A percentile compares a stretch with the other conserved stretches of the same genome.
Evolutionary conservation across 1,140 invertebrate species (phyloP).

Genomic region (Gryon sp.): DNA sequence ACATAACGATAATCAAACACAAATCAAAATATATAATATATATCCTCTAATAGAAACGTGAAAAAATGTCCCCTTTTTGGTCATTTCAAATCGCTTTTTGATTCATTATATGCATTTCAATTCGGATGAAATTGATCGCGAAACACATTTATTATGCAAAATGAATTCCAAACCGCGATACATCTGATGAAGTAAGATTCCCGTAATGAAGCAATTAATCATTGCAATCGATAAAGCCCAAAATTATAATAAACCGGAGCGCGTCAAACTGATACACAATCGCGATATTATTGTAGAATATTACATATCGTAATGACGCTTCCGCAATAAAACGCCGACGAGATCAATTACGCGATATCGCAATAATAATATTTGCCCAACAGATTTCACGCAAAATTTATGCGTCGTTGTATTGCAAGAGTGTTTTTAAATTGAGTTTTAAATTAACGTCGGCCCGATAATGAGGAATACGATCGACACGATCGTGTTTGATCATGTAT

Average conservation of each 20-base stretch:
- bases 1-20: no score
- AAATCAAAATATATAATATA: no score
- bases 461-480: slow-evolving; percentile 38
- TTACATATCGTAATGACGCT: slow-evolving; percentile 50
- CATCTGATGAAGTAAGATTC: slow-evolving; percentile 61
- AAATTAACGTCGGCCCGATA: slow-evolving; percentile 50
- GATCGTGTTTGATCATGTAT: slow-evolving; percentile 49
- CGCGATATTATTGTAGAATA: slow-evolving; percentile 31
- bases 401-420: slow-evolving; percentile 18
- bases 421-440: slow-evolving; percentile 56
- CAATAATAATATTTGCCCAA: slow-evolving; percentile 54
- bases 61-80: no score
- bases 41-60: no score
- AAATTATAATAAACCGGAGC: slow-evolving; percentile 49
- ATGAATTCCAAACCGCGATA: slow-evolving; percentile 52
- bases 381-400: slow-evolving; percentile 41
- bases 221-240: slow-evolving; percentile 42
- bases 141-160: slow-evolving; percentile 50
- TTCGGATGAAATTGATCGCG: slow-evolving; percentile 27
- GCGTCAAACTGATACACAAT: slow-evolving; percentile 33
- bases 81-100: slow-evolving; percentile 10
- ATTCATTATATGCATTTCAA: slow-evolving; percentile 1
- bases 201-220: slow-evolving; percentile 60
- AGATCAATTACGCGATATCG: slow-evolving; percentile 56
- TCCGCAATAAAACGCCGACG: slow-evolving; percentile 44